A percentile compares a stretch with the other conserved stretches of the same genome.
These are phyloP conservation scores for Notolabrus celidotus DNA, from an alignment of 2,797 vertebrate species.

Conservation along the genomic window DNA sequence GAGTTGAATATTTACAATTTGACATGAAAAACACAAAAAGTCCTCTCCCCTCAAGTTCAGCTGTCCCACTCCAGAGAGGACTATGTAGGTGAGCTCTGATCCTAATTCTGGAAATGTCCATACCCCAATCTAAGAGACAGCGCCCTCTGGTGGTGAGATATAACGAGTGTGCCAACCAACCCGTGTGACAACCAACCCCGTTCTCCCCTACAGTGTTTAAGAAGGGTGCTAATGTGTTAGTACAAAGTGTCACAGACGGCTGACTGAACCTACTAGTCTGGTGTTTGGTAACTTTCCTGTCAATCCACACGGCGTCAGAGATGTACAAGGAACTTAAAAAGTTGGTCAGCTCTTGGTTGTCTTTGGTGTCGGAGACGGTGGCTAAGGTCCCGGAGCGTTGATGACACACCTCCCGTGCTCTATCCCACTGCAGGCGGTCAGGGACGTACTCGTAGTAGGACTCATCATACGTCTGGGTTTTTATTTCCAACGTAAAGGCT, in stretches of 20 bases:
- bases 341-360: slow-evolving; percentile 70
- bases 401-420: slow-evolving; percentile 69
- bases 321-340: slow-evolving; percentile 83
- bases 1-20: no score
- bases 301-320: slow-evolving; percentile 83
- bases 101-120: no score
- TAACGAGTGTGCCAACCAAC: no score
- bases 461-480: slow-evolving; percentile 52
- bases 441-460: slow-evolving; percentile 78
- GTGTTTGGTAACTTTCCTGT: slow-evolving; percentile 55
- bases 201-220: no score
- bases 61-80: no score
- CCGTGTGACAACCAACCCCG: no score
- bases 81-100: no score
- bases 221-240: slow-evolving; percentile 31
- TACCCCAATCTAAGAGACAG: no score
- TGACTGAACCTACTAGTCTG: slow-evolving; percentile 72
- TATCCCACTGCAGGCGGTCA: slow-evolving; percentile 68
- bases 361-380: slow-evolving; percentile 52
- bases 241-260: slow-evolving; percentile 21
- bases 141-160: no score
- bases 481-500: slow-evolving; percentile 64
- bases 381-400: slow-evolving; percentile 76
- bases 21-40: no score
- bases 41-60: no score